Percentiles rank a stretch among this genome's conserved stretches.
Evolutionary conservation across 2,888 invertebrate genomes (phyloP).

Genomic region (Tetragonisca angustula): DNA sequence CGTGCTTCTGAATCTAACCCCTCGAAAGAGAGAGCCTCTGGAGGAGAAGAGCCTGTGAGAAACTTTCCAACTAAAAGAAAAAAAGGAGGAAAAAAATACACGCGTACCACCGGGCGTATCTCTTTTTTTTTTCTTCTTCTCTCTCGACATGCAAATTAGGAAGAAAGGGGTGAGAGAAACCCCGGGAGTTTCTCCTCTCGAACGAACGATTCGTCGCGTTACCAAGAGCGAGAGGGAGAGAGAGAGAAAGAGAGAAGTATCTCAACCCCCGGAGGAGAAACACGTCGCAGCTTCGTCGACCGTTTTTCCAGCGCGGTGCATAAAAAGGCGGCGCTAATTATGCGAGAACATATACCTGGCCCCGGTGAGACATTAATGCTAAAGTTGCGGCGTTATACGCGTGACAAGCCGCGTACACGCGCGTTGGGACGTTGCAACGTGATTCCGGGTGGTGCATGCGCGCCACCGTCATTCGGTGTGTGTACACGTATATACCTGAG

Average conservation of each 20-base stretch:
- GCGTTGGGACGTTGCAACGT: slow-evolving; percentile 69
- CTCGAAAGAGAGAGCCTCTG: not conserved
- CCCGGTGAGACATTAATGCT: slow-evolving; percentile 78
- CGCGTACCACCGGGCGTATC: not conserved
- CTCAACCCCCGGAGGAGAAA: slow-evolving; percentile 43
- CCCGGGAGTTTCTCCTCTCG: slow-evolving; percentile 42
- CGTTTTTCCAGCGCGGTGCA: slow-evolving; percentile 67
- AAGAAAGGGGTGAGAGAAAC: slow-evolving; percentile 71
- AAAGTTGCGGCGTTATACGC: slow-evolving; percentile 80
- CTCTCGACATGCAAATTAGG: slow-evolving; percentile 75
- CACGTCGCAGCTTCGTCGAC: slow-evolving; percentile 35
- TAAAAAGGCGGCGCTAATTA: slow-evolving; percentile 79
- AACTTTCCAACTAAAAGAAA: slow-evolving; percentile 16
- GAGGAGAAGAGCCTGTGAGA: slow-evolving; percentile 38
- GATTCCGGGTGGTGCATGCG: slow-evolving; percentile 64
- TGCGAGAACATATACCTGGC: slow-evolving; percentile 81
- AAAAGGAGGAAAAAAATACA: not conserved
- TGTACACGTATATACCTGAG: slow-evolving; percentile 58
- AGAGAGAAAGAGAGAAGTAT: slow-evolving; percentile 43
- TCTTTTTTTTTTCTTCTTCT: slow-evolving; percentile 22
- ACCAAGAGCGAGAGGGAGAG: slow-evolving; percentile 46
- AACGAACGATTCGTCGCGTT: slow-evolving; percentile 57
- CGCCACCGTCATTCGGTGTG: not conserved
- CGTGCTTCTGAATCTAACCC: not conserved
- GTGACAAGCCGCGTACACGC: slow-evolving; percentile 76